Evolutionary conservation across 2,888 invertebrate species (phyloP).

Genomic region (Conchocele bisecta): DNA sequence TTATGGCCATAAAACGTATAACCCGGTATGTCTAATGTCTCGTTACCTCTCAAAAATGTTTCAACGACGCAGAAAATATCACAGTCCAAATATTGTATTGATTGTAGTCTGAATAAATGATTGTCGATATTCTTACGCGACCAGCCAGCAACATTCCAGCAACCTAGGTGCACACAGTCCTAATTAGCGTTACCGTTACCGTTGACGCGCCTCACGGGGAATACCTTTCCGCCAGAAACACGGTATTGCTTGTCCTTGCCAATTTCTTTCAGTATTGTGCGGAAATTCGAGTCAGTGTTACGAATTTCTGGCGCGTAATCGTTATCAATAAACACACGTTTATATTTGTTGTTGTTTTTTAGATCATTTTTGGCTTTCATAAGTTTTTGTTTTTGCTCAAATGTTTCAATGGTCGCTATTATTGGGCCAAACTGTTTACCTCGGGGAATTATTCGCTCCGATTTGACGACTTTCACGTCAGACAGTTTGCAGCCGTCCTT

Average conservation of each 20-base stretch:
- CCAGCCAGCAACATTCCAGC: conserved; percentile 21
- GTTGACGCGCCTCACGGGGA: neutral
- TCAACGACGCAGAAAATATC: conserved; percentile 15
- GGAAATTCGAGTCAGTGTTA: conserved; percentile 1
- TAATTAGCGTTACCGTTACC: neutral
- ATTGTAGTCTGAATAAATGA: neutral
- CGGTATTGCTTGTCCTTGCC: conserved; percentile 14
- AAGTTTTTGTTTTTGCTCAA: conserved; percentile 11
- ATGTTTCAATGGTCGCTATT: neutral
- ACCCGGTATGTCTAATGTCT: neutral
- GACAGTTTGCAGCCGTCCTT: neutral
- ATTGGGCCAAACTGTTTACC: conserved; percentile 8
- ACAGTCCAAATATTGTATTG: neutral
- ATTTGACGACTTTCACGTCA: neutral
- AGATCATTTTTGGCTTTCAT: neutral
- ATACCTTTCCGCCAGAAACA: neutral
- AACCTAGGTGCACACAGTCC: conserved; percentile 16
- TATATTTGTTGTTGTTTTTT: neutral
- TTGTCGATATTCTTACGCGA: neutral
- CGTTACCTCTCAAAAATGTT: conserved; percentile 9
- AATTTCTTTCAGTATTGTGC: conserved; percentile 10
- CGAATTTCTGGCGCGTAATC: conserved; percentile 8
- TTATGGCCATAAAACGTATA: conserved; percentile 18
- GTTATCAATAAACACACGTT: conserved; percentile 15
- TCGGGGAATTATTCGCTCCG: neutral